A percentile compares a stretch with the other conserved stretches of the same genome.
Conservation (phyloP, 1,140 invertebrate genomes). For the Spodoptera frugiperda region DNA sequence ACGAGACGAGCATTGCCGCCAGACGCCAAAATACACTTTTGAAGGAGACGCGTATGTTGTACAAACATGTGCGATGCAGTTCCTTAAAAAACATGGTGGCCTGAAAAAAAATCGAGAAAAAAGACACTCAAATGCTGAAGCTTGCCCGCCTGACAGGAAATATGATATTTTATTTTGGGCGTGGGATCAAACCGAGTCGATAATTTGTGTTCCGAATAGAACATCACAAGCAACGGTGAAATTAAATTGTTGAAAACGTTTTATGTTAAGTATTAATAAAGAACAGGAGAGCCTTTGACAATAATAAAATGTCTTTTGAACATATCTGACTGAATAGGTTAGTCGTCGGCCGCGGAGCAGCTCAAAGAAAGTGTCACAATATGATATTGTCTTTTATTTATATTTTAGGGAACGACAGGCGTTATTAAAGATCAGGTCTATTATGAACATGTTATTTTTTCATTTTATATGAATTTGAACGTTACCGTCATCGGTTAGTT, state of each 20-base stretch:
- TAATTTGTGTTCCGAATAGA: constrained; percentile 81
- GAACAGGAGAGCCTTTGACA: constrained; percentile 52
- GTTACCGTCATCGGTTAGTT: background rate
- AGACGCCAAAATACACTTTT: constrained; percentile 73
- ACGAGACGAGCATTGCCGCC: constrained; percentile 36
- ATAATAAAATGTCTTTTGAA: constrained; percentile 54
- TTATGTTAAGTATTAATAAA: constrained; percentile 61
- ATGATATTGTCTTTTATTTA: constrained; percentile 43
- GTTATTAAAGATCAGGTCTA: constrained; percentile 5
- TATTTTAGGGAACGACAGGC: constrained; percentile 41
- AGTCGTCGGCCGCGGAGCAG: constrained; percentile 46
- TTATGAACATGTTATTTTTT: background rate
- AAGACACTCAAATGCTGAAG: constrained; percentile 78
- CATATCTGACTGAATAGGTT: constrained; percentile 55
- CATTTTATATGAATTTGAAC: background rate
- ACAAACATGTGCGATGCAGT: constrained; percentile 82
- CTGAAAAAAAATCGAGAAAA: constrained; percentile 78
- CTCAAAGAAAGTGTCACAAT: constrained; percentile 50
- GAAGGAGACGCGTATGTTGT: constrained; percentile 72
- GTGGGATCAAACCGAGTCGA: constrained; percentile 84
- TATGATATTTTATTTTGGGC: constrained; percentile 86
- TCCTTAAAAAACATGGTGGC: constrained; percentile 78
- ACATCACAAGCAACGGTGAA: constrained; percentile 75
- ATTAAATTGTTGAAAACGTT: constrained; percentile 76
- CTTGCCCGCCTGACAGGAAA: constrained; percentile 82